Evolutionary conservation across 2,113 vertebrate genomes (phyloP).

Genomic region (Syrmaticus mikado): DNA sequence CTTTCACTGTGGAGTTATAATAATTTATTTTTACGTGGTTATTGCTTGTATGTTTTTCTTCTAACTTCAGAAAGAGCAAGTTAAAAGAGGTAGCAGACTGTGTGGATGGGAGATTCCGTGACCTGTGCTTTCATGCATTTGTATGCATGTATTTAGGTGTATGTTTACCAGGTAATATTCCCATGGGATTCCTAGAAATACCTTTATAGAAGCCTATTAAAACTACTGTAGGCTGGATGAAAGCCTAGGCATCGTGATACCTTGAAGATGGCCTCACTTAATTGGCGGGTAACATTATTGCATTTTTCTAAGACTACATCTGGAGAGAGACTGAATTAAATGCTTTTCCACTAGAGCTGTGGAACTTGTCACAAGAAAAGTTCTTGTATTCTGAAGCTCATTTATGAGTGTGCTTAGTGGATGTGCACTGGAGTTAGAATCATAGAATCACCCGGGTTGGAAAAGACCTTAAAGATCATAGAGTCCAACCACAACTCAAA

Average conservation of each 20-base stretch:
- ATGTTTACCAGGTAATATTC: neutral
- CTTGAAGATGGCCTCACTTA: neutral
- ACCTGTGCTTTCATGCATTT: neutral
- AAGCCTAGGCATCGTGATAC: no score
- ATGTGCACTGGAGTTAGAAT: neutral
- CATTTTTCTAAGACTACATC: neutral
- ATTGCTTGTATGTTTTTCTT: neutral
- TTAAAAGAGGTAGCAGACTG: neutral
- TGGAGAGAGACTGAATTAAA: neutral
- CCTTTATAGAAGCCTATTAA: neutral
- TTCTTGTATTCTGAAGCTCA: neutral
- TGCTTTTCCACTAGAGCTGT: neutral
- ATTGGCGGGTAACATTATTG: neutral
- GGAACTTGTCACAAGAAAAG: neutral
- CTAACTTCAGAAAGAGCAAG: neutral
- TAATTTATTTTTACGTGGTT: neutral
- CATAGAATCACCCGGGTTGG: no score
- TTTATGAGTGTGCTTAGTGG: neutral
- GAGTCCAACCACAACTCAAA: no score
- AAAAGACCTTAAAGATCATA: no score
- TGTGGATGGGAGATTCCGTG: neutral
- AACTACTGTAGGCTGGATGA: neutral
- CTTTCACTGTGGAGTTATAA: neutral
- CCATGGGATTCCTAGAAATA: neutral
- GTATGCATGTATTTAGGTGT: neutral